Conservation (phyloP, 2,113 vertebrate species). For the Seriola dumerili region DNA sequence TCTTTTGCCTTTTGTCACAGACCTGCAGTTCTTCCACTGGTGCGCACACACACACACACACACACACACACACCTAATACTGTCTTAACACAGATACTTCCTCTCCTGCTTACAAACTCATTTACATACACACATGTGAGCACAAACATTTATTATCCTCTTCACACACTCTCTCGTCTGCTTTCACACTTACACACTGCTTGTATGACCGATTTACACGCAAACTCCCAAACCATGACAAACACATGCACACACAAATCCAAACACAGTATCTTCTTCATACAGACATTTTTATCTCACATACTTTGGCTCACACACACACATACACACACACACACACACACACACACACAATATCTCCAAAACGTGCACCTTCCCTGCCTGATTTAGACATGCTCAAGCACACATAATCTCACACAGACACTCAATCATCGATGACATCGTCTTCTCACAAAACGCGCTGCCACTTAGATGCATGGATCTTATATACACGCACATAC, state of each 20-base stretch:
- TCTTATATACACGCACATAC: constrained; percentile 11
- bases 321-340: not conserved
- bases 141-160: constrained; percentile 32
- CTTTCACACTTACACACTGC: not conserved
- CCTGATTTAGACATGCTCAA: constrained; percentile 24
- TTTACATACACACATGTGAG: constrained; percentile 55
- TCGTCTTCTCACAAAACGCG: constrained; percentile 32
- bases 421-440: constrained; percentile 22
- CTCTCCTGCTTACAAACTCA: constrained; percentile 45
- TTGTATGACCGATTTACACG: constrained; percentile 28
- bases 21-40: constrained; percentile 38
- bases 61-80: constrained; percentile 35
- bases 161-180: constrained; percentile 10
- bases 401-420: constrained; percentile 34
- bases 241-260: constrained; percentile 6
- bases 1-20: constrained; percentile 69
- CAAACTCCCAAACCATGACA: constrained; percentile 17
- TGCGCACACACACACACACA: constrained; percentile 22
- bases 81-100: constrained; percentile 56
- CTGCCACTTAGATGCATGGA: constrained; percentile 9
- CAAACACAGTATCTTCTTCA: constrained; percentile 23
- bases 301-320: not conserved
- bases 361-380: not conserved
- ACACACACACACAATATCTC: not conserved
- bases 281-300: constrained; percentile 37